Conservation (phyloP, 2,888 invertebrate genomes). For the Nomada ruficornis region DNA sequence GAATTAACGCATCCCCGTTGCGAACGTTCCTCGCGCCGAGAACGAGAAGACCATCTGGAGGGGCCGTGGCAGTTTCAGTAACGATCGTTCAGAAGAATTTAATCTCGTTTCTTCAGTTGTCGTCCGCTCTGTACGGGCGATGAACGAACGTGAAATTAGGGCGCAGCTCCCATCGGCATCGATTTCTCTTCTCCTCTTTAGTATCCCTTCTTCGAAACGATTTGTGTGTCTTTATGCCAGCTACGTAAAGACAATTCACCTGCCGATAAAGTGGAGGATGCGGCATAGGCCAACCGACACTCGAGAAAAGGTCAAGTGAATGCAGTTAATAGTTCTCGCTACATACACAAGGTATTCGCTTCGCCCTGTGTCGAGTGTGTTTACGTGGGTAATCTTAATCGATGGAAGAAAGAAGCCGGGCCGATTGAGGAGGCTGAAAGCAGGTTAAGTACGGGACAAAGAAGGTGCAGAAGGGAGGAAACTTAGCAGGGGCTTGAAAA, state of each 20-base stretch:
- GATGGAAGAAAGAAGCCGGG: conserved; percentile 55
- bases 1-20: conserved; percentile 35
- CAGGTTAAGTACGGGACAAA: conserved; percentile 65
- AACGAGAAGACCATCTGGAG: neutral
- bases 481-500: conserved; percentile 57
- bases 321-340: conserved; percentile 67
- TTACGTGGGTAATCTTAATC: conserved; percentile 82
- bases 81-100: conserved; percentile 47
- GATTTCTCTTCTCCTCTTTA: conserved; percentile 34
- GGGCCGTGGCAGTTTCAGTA: conserved; percentile 20
- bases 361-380: conserved; percentile 70
- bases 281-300: conserved; percentile 42
- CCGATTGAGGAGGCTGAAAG: conserved; percentile 50
- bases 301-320: conserved; percentile 74
- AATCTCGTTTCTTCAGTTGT: conserved; percentile 39
- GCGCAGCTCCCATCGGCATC: conserved; percentile 42
- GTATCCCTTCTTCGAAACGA: neutral
- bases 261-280: conserved; percentile 20
- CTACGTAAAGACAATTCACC: conserved; percentile 51
- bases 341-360: conserved; percentile 60
- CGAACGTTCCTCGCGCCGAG: conserved; percentile 3
- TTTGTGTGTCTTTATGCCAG: conserved; percentile 50
- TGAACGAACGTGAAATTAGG: conserved; percentile 52
- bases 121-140: conserved; percentile 7
- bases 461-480: conserved; percentile 31